Evolutionary conservation across 2,888 invertebrate species (phyloP), one percentile per base, ranked within the genome.

Genomic region (Orthonychiurus folsomi): DNA sequence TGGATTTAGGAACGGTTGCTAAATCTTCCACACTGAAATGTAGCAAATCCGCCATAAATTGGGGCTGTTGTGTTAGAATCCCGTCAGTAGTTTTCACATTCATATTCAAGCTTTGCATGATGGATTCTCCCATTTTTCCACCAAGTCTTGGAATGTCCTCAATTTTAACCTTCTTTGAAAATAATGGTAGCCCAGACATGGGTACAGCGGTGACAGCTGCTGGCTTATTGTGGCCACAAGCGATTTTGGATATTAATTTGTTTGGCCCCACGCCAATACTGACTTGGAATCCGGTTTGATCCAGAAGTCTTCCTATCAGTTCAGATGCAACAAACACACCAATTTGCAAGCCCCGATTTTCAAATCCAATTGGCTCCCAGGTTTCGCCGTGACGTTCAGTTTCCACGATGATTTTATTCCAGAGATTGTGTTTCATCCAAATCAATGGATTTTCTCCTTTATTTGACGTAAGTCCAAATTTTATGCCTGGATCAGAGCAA

Each of bases 221-320:
- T 0, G 62, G 62, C 50, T 62, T 62, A 24, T 62, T 58, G 12
- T n/a, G 48, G 1, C 18, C 54, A 26, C 62, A 62, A 0, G 58
- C 62, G 9, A 58, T 3, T 2, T 57, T 62, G 1, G 62, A 52
- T n/a, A 53, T 12, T 1, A 62, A 27, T 37, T 59, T 58, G 18
- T 54, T 62, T 1, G 23, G 24, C 1, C 52, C 47, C 21, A 62
- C 50, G 1, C 62, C 62, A 3, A 53, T 58, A 25, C 56, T 56
- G 20, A 53, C 47, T 25, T 59, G 58, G 20, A 53, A 54, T 0
- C 58, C 62, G 1, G 62, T 62, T 20, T 50, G 18, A 1, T 3
- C 1, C n/a, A 58, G 50, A 3, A 62, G 15, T 15, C 1, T 53
- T 28, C 56, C 20, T 15, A 62, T 21, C 3, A 62, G 23, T 26